Percentiles rank a stretch among this genome's conserved stretches.
phyloP scores from a whole-genome alignment of 2,113 vertebrate genomes.

The Syngnathus scovelli region DNA sequence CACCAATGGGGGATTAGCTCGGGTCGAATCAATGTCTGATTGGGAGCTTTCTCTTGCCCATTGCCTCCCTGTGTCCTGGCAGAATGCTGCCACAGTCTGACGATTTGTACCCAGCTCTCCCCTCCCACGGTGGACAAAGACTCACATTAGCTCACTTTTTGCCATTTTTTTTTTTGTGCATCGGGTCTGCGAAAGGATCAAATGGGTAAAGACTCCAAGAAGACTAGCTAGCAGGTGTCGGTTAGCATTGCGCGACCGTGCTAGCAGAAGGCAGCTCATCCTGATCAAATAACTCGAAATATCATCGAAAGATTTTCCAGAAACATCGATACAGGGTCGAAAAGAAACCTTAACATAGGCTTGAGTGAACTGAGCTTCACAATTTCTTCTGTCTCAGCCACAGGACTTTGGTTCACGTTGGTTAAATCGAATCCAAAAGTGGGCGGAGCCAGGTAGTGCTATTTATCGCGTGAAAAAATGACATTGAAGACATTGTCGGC shows the following conservation, averaged over 20 bases:
- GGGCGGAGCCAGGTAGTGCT: not conserved
- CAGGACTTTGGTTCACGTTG: not conserved
- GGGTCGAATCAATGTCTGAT: slow-evolving; percentile 76
- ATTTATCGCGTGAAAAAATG: no score
- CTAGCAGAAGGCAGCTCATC: not conserved
- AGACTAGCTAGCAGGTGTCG: not conserved
- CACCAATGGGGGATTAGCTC: slow-evolving; percentile 79
- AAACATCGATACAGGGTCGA: not conserved
- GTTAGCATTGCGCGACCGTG: not conserved
- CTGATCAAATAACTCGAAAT: not conserved
- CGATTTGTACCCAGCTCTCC: slow-evolving; percentile 72
- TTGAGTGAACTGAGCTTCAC: not conserved
- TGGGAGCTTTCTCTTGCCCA: slow-evolving; percentile 72
- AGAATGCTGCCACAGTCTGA: slow-evolving; percentile 68
- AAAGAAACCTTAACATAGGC: not conserved
- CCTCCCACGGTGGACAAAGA: slow-evolving; percentile 70
- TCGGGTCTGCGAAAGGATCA: slow-evolving; percentile 63
- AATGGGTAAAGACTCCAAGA: slow-evolving; percentile 61
- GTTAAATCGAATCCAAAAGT: not conserved
- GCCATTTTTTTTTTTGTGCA: slow-evolving; percentile 64
- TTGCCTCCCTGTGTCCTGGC: slow-evolving; percentile 62
- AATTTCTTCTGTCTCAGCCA: not conserved
- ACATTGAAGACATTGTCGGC: not conserved
- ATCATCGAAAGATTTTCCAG: not conserved
- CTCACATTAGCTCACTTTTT: slow-evolving; percentile 76